Percentiles rank a stretch among this genome's conserved stretches.
These are phyloP conservation scores for Gari tellinella DNA, from an alignment of 2,888 invertebrate species.

Conservation along the genomic window DNA sequence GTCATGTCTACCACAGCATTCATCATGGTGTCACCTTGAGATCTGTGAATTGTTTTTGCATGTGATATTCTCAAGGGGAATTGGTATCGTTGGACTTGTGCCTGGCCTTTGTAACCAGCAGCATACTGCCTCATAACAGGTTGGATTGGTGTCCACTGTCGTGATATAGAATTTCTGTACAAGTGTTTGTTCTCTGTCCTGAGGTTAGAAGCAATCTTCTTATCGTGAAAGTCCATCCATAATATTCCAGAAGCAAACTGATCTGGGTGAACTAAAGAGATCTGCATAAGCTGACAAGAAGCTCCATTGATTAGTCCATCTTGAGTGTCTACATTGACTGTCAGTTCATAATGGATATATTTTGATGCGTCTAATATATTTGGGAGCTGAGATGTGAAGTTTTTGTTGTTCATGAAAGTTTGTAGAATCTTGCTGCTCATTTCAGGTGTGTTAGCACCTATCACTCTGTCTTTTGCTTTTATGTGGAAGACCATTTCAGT, in stretches of 20 bases:
- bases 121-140: conserved; percentile 21
- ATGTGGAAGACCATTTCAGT: neutral
- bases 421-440: conserved; percentile 16
- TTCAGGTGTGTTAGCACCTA: conserved; percentile 18
- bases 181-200: too few relatives aligned
- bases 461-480: conserved; percentile 17
- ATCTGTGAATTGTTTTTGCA: conserved; percentile 40
- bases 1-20: conserved; percentile 31
- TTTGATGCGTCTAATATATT: conserved; percentile 7
- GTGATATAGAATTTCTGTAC: conserved; percentile 9
- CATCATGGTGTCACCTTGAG: conserved; percentile 45
- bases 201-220: neutral
- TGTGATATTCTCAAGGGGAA: conserved; percentile 36
- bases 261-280: conserved; percentile 2
- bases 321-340: conserved; percentile 26
- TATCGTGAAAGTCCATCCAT: conserved; percentile 20
- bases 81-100: conserved; percentile 35
- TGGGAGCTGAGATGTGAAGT: conserved; percentile 17
- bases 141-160: conserved; percentile 45
- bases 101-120: conserved; percentile 32
- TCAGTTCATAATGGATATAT: conserved; percentile 19
- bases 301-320: conserved; percentile 38
- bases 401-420: conserved; percentile 12
- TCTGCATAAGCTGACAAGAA: conserved; percentile 19
- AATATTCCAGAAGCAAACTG: conserved; percentile 13